A percentile compares a stretch with the other conserved stretches of the same genome.
These are phyloP conservation scores for Dendrocopos noguchii DNA, from an alignment of 2,113 vertebrate genomes.

Conservation along the genomic window DNA sequence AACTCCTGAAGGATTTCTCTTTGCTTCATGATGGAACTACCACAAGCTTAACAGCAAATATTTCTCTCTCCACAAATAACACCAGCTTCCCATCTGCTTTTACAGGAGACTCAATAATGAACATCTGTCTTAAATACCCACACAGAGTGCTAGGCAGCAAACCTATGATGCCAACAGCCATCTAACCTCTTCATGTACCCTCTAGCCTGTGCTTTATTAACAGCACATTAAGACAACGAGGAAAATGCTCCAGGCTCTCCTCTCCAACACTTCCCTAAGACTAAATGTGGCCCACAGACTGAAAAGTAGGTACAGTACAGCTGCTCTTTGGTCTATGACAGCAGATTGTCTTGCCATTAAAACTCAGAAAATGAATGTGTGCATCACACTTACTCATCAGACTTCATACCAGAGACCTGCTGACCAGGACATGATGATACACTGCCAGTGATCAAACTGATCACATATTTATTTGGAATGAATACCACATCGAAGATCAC, in stretches of 20 bases:
- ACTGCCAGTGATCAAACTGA: neutral
- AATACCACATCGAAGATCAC: neutral
- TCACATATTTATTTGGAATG: neutral
- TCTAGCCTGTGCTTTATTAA: neutral
- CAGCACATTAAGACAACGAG: neutral
- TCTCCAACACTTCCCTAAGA: neutral
- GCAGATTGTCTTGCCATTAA: neutral
- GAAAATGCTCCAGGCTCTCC: neutral
- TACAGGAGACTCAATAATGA: neutral
- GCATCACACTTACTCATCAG: neutral
- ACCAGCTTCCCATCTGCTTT: neutral
- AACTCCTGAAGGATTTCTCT: neutral
- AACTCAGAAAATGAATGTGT: neutral
- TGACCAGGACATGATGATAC: neutral
- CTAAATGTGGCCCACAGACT: neutral
- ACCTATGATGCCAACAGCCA: neutral
- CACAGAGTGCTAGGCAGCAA: neutral
- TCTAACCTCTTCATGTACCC: neutral
- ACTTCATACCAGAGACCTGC: neutral
- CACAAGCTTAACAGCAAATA: neutral
- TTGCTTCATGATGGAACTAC: neutral
- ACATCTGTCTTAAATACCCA: neutral
- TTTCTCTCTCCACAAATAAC: neutral
- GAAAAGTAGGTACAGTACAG: neutral
- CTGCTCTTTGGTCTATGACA: neutral